Evolutionary conservation across 2,797 vertebrate genomes (phyloP).

Genomic region (Chloroceryle inda): DNA sequence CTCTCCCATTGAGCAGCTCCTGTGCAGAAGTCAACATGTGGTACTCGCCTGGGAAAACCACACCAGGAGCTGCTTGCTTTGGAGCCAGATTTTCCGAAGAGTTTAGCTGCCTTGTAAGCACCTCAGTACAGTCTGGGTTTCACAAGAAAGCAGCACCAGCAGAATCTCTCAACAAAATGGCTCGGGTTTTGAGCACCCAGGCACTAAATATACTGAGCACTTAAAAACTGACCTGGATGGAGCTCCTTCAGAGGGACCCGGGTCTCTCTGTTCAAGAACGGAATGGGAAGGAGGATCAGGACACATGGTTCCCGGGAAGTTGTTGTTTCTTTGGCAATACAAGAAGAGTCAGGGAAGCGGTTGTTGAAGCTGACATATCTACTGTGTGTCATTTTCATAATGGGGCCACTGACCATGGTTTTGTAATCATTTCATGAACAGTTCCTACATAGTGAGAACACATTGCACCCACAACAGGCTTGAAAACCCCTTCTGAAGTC

Average conservation of each 20-base stretch:
- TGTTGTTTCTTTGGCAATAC: background rate
- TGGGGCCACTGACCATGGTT: background rate
- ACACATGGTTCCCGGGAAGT: background rate
- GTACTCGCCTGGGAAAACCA: background rate
- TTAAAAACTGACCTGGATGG: background rate
- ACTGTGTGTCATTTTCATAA: background rate
- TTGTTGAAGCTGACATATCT: background rate
- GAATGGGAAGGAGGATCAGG: background rate
- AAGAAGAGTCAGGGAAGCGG: background rate
- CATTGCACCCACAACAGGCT: background rate
- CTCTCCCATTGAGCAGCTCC: background rate
- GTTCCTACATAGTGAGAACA: background rate
- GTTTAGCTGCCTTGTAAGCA: background rate
- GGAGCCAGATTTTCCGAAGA: background rate
- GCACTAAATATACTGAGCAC: background rate
- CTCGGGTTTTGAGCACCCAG: background rate
- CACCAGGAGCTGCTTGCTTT: background rate
- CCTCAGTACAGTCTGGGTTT: background rate
- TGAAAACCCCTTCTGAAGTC: background rate
- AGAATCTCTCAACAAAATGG: background rate
- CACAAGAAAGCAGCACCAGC: background rate
- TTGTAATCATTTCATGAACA: background rate
- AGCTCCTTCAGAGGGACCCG: background rate
- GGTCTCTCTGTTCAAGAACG: background rate
- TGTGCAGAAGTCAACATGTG: rapidly evolving